Conservation (phyloP, 92 coral and sea anemone genomes). For the Bergia puertoricense region DNA sequence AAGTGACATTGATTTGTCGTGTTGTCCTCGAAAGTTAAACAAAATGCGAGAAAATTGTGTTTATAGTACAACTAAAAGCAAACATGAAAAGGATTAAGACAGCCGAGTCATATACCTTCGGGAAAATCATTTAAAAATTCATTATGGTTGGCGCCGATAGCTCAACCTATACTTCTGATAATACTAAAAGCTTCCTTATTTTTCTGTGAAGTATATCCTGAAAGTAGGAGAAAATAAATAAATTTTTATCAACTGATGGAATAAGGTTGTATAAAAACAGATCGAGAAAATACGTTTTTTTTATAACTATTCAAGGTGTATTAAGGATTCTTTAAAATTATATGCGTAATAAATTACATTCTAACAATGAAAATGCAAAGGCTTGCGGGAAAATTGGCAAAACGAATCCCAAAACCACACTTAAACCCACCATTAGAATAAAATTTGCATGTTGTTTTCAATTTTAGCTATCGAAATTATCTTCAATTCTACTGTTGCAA, state of each 20-base stretch:
- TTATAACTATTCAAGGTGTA: too few relatives aligned
- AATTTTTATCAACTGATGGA: too few relatives aligned
- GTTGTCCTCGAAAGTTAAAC: not conserved
- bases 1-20: not conserved
- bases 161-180: not conserved
- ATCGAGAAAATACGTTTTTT: not conserved
- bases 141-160: not conserved
- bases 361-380: not conserved
- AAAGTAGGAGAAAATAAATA: too few relatives aligned
- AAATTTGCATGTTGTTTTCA: conserved; percentile 6
- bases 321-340: too few relatives aligned
- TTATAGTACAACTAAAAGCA: not conserved
- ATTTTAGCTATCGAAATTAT: not conserved
- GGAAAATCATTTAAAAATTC: not conserved
- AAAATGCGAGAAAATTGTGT: not conserved
- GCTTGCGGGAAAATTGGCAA: not conserved
- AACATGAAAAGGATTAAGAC: not conserved
- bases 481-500: not conserved
- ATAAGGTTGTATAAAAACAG: not conserved
- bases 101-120: not conserved
- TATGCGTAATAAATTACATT: too few relatives aligned
- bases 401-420: not conserved
- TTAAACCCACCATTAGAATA: not conserved
- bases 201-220: not conserved
- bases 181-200: not conserved